Conservation (phyloP, 2,113 vertebrate species). For the Pseudopipra pipra region DNA sequence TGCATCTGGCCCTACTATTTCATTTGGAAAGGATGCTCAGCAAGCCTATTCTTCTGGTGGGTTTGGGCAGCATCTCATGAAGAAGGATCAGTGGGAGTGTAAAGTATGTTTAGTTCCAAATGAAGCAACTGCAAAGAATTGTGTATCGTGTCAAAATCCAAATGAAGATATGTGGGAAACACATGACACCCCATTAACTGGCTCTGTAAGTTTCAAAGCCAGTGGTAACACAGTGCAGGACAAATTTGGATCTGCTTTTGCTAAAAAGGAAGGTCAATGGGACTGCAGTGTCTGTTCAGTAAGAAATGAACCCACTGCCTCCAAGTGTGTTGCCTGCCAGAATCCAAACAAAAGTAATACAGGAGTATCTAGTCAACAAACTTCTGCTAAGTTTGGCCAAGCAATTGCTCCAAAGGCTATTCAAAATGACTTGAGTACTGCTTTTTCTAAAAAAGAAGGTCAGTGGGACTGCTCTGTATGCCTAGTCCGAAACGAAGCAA, state of each 20-base stretch:
- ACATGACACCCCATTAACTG: background rate
- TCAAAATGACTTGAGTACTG: conserved; percentile 57
- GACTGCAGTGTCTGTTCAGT: conserved; percentile 78
- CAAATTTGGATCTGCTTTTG: conserved; percentile 70
- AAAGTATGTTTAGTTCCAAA: conserved; percentile 80
- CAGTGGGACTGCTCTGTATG: conserved; percentile 83
- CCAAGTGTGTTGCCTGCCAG: conserved; percentile 77
- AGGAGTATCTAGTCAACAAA: conserved; percentile 7
- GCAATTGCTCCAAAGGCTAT: conserved; percentile 40
- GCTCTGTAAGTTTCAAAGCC: conserved; percentile 42
- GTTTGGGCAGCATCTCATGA: conserved; percentile 77
- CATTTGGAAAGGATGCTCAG: conserved; percentile 73
- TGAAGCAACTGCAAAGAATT: conserved; percentile 63
- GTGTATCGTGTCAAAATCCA: conserved; percentile 77
- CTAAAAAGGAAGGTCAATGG: conserved; percentile 84
- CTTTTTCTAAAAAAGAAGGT: conserved; percentile 70
- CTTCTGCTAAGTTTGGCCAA: conserved; percentile 77
- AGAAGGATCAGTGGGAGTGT: conserved; percentile 84
- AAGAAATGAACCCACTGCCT: conserved; percentile 75
- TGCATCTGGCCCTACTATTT: conserved; percentile 28
- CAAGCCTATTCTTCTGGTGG: conserved; percentile 45
- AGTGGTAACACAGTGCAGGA: background rate
- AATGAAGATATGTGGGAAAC: conserved; percentile 43
- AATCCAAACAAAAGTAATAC: conserved; percentile 66
- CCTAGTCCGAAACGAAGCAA: conserved; percentile 76